These are phyloP conservation scores for Parauchenoglanis punctatus DNA, from an alignment of 2,797 vertebrate genomes.

Conservation along the genomic window DNA sequence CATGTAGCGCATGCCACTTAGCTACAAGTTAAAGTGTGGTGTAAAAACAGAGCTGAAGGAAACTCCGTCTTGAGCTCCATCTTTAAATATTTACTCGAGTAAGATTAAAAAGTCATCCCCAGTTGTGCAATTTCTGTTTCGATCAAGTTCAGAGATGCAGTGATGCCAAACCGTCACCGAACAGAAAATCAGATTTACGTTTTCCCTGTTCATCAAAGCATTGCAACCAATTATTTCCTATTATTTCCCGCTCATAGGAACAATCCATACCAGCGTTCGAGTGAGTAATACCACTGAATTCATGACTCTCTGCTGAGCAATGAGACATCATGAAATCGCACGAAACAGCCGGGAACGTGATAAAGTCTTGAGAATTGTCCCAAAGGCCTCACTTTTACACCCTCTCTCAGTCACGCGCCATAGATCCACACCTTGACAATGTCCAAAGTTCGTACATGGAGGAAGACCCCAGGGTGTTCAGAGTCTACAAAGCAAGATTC, in stretches of 20 bases:
- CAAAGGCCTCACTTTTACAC: neutral
- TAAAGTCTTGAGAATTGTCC: neutral
- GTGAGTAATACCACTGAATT: neutral
- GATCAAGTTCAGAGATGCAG: neutral
- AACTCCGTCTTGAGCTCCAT: neutral
- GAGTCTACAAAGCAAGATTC: neutral
- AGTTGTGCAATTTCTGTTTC: neutral
- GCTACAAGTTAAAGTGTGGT: neutral
- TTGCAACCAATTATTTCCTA: neutral
- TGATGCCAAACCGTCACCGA: neutral
- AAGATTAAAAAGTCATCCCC: neutral
- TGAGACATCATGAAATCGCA: neutral
- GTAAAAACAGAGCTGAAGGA: neutral
- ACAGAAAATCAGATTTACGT: neutral
- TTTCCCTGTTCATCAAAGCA: neutral
- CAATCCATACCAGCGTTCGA: neutral
- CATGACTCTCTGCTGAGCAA: neutral
- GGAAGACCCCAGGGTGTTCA: neutral
- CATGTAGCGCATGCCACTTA: neutral
- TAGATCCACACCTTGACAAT: neutral
- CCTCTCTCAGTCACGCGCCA: neutral
- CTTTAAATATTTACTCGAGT: neutral
- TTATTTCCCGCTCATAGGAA: neutral
- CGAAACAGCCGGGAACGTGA: neutral
- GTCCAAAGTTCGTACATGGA: neutral